These are phyloP conservation scores for Dione vanillae DNA, from an alignment of 2,888 invertebrate species.

Conservation along the genomic window DNA sequence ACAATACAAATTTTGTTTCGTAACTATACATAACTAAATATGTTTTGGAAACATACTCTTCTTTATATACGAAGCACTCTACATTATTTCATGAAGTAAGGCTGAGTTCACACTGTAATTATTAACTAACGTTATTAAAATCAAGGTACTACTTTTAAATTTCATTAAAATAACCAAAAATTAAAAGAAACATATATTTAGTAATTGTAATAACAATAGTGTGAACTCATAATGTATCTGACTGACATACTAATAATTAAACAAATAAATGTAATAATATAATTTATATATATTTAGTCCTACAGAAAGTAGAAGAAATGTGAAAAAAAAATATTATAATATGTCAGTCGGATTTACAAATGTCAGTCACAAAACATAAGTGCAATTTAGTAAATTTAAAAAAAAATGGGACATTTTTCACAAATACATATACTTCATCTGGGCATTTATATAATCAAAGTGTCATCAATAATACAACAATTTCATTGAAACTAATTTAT, in stretches of 20 bases:
- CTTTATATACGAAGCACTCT: conserved; percentile 61
- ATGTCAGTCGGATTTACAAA: conserved; percentile 9
- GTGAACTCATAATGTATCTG: conserved; percentile 19
- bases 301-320: neutral
- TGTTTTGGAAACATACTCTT: conserved; percentile 69
- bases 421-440: conserved; percentile 1
- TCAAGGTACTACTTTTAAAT: too few species aligned
- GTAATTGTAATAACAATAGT: neutral
- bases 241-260: conserved; percentile 20
- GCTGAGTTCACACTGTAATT: conserved; percentile 27
- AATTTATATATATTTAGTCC: neutral
- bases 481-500: conserved; percentile 38
- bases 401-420: too few species aligned
- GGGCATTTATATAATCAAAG: conserved; percentile 11
- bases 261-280: neutral
- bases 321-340: neutral
- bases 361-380: neutral
- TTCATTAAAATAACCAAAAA: neutral
- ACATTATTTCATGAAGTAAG: conserved; percentile 34
- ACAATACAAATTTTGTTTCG: conserved; percentile 63
- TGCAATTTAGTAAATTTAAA: too few species aligned
- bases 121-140: too few species aligned
- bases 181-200: neutral
- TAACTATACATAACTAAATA: conserved; percentile 69
- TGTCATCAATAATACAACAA: conserved; percentile 29